Evolutionary conservation across 2,797 vertebrate genomes (phyloP), one percentile per base, ranked within the genome.

Genomic region (Cyprinella venusta): DNA sequence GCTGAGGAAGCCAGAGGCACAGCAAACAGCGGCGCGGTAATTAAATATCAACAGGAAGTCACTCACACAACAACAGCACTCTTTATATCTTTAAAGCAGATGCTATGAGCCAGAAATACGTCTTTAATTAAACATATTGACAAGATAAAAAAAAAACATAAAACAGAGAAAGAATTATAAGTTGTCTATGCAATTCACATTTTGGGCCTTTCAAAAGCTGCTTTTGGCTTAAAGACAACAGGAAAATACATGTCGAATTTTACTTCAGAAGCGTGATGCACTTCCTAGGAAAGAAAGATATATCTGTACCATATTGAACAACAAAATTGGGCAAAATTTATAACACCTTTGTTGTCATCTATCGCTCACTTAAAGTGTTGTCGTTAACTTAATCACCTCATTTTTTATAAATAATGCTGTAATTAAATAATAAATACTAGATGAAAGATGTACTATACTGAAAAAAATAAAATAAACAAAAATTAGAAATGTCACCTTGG

Each of bases 1-100:
- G 24, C 64, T 68, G 69, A 79, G 40, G 40, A 54, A 86, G 83
- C 40, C 65, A 83, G 69, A 87, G 91, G 91, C 91, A 87, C 65
- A 76, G 67, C 33, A 80, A 79, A 84, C 81, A 78, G 86, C 88
- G 91, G 89, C 80, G 90, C 45, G 74, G 89, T 94, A 94, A 94
- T 93, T 18, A 88, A 83, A 61, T 88, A 87, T 89, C 88, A 90
- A 92, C 91, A 92, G 91, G 88, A 87, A 87, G 87, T 89, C 88
- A 89, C 82, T 90, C 90, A 90, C 86, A 90, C 89, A 90, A 86
- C 81, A 89, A 88, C 33, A 87, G 80, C 84, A 86, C 91, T 91
- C 89, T 88, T 89, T 86, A 91, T 88, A 91, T 90, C 19, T 48
- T 86, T 79, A 67, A 87, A 84, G 68, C 75, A 54, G 79, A 90